Conservation (phyloP, 53 echinoderm and acorn worm genomes). For the Antedon mediterranea region DNA sequence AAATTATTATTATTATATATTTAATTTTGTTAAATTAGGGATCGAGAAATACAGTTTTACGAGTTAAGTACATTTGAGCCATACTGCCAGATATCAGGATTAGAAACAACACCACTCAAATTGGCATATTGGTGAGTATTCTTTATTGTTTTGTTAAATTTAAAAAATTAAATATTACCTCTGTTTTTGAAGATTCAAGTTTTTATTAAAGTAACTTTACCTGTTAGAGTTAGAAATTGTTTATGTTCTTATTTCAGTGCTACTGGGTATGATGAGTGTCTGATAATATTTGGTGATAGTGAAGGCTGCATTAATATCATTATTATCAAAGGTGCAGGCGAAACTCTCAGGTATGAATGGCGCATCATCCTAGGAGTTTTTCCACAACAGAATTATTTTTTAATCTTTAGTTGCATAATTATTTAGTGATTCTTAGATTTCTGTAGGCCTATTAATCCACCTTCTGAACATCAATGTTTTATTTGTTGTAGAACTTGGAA, state of each 20-base stretch:
- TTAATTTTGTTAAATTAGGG: slow-evolving; percentile 48
- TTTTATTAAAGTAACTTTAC: too few relatives aligned
- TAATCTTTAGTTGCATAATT: too few relatives aligned
- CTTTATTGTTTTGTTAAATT: too few relatives aligned
- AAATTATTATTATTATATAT: slow-evolving; percentile 12
- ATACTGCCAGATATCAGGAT: slow-evolving; percentile 86
- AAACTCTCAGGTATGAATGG: slow-evolving; percentile 87
- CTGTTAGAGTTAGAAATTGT: too few relatives aligned
- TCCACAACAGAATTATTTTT: too few relatives aligned
- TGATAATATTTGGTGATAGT: slow-evolving; percentile 86
- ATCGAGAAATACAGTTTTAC: slow-evolving; percentile 96
- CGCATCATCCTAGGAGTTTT: too few relatives aligned
- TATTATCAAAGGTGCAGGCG: slow-evolving; percentile 82
- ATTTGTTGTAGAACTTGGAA: slow-evolving; percentile 71
- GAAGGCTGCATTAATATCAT: slow-evolving; percentile 96
- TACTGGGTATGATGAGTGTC: slow-evolving; percentile 88
- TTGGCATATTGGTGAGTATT: slow-evolving; percentile 77
- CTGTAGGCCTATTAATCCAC: too few relatives aligned
- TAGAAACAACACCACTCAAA: slow-evolving; percentile 89
- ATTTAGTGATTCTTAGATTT: too few relatives aligned
- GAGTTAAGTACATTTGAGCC: slow-evolving; percentile 96
- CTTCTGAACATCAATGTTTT: too few relatives aligned
- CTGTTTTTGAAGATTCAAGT: too few relatives aligned
- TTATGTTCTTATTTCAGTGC: slow-evolving; percentile 42
- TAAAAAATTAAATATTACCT: too few relatives aligned